These are phyloP conservation scores for Archivesica marissinica DNA, from an alignment of 1,140 invertebrate genomes.

Conservation along the genomic window DNA sequence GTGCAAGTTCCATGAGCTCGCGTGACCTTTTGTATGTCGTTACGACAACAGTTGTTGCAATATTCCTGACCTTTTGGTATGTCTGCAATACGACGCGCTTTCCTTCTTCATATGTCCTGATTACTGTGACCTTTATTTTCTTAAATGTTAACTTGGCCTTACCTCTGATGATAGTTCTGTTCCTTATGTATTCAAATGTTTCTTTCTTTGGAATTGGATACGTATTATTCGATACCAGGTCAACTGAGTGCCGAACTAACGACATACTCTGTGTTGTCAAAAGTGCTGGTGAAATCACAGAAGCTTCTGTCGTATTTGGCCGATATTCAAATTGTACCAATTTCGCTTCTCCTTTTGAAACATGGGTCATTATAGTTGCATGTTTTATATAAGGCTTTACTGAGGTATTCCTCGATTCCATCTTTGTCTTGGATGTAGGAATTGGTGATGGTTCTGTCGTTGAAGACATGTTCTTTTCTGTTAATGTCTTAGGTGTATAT, in stretches of 20 bases:
- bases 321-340: not conserved
- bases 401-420: too few relatives aligned
- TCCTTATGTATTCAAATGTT: conserved; percentile 44
- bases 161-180: conserved; percentile 17
- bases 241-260: not conserved
- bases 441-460: not conserved
- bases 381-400: not conserved
- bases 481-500: too few relatives aligned
- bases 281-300: not conserved
- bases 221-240: conserved; percentile 46
- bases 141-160: conserved; percentile 31
- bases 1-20: conserved; percentile 19
- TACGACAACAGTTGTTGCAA: conserved; percentile 37
- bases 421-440: not conserved
- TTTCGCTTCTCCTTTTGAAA: not conserved
- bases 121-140: conserved; percentile 51
- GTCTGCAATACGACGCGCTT: conserved; percentile 42
- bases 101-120: conserved; percentile 30
- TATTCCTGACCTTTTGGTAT: conserved; percentile 50
- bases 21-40: conserved; percentile 26
- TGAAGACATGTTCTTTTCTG: not conserved
- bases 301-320: not conserved
- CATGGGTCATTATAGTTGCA: not conserved
- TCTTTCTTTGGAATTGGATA: conserved; percentile 54
- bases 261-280: not conserved